phyloP scores from a whole-genome alignment of 2,888 invertebrate species.

The Brachyopa scutellaris region DNA sequence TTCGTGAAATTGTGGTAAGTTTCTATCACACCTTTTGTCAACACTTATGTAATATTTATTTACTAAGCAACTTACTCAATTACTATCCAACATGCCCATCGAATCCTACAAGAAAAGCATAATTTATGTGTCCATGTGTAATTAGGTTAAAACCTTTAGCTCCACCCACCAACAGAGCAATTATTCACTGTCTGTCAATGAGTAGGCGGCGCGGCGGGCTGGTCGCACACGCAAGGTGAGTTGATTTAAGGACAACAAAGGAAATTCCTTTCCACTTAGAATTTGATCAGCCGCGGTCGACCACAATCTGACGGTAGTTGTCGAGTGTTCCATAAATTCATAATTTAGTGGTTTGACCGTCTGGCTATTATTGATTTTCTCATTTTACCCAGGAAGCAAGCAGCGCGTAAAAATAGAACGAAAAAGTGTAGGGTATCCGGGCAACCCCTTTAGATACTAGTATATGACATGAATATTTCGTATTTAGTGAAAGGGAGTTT shows the following conservation, averaged over 20 bases:
- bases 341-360: constrained; percentile 15
- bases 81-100: neutral
- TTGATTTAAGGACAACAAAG: constrained; percentile 8
- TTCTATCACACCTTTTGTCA: neutral
- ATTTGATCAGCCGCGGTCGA: neutral
- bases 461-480: neutral
- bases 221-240: constrained; percentile 7
- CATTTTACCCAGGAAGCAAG: neutral
- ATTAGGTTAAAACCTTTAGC: constrained; percentile 26
- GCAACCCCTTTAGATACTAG: neutral
- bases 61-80: no score
- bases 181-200: constrained; percentile 18
- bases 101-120: no score
- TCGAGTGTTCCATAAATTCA: neutral
- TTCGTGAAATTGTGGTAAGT: neutral
- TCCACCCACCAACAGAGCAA: neutral
- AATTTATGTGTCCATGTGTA: neutral
- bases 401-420: neutral
- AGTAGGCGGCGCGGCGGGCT: no score
- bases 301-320: neutral
- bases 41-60: no score
- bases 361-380: constrained; percentile 15
- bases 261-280: constrained; percentile 2
- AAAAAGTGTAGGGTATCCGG: neutral
- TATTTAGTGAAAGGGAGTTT: constrained; percentile 4